phyloP scores from a whole-genome alignment of 2,797 vertebrate species.

The Silurus lanzhouensis region DNA sequence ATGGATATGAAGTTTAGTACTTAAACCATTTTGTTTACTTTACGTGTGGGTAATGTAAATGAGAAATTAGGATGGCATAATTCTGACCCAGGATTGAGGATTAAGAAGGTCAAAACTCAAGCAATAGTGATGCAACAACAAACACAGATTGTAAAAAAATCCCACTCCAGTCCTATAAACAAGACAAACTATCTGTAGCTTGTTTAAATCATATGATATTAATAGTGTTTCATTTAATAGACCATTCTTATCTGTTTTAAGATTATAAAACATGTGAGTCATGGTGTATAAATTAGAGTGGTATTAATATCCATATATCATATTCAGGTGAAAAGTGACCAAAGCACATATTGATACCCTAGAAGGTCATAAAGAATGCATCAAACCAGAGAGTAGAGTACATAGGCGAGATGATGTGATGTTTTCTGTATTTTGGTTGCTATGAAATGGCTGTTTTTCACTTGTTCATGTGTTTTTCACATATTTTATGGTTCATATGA shows the following conservation, averaged over 20 bases:
- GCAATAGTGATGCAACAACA: not conserved
- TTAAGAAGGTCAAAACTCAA: not conserved
- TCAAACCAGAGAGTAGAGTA: not conserved
- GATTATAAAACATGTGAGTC: conserved; percentile 1
- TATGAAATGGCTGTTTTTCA: too few species aligned
- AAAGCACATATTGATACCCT: not conserved
- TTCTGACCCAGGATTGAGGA: not conserved
- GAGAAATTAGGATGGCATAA: not conserved
- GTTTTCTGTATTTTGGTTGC: too few species aligned
- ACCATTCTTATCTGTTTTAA: not conserved
- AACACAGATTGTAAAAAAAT: not conserved
- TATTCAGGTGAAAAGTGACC: not conserved
- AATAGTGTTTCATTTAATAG: not conserved
- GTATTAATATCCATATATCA: not conserved
- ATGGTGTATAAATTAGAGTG: not conserved
- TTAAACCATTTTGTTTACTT: not conserved
- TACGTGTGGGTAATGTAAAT: not conserved
- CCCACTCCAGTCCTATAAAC: not conserved
- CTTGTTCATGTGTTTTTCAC: too few species aligned
- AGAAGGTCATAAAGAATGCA: not conserved
- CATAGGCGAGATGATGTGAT: not conserved
- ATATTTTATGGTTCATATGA: not conserved
- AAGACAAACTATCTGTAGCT: not conserved
- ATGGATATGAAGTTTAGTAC: not conserved
- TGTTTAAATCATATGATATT: not conserved